Evolutionary conservation across 2,113 vertebrate species (phyloP).

Genomic region (Nyctereutes procyonoides): DNA sequence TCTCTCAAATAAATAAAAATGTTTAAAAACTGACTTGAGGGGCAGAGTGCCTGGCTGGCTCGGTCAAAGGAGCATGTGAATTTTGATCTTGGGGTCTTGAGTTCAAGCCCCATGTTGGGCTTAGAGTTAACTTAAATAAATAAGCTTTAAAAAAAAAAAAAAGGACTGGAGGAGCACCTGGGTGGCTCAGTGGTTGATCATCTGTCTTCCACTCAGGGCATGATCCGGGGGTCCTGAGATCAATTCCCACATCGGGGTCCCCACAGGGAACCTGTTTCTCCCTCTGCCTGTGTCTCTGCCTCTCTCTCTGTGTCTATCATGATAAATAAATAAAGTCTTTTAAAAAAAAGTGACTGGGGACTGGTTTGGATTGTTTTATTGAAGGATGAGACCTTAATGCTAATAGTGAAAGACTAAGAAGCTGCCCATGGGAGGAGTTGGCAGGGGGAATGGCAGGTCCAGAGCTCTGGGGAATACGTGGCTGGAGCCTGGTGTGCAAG

Average conservation of each 20-base stretch:
- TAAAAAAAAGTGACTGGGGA: background rate
- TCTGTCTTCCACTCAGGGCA: too few species aligned
- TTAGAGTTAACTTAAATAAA: background rate
- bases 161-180: too few species aligned
- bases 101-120: background rate
- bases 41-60: background rate
- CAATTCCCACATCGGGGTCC: too few species aligned
- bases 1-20: too few species aligned
- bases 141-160: background rate
- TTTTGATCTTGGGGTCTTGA: background rate
- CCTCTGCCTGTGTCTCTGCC: too few species aligned
- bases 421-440: background rate
- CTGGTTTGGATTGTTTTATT: background rate
- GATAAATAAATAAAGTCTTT: too few species aligned
- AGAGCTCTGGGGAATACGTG: background rate
- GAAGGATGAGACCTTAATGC: background rate
- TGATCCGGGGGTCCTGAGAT: too few species aligned
- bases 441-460: too few species aligned
- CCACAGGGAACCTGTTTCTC: too few species aligned
- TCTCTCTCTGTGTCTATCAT: too few species aligned
- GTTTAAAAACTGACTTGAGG: background rate
- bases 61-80: background rate
- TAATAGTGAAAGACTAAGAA: background rate
- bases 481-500: background rate
- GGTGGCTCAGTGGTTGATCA: too few species aligned